phyloP scores from a whole-genome alignment of 2,797 vertebrate species.

The Lutjanus campechanus region DNA sequence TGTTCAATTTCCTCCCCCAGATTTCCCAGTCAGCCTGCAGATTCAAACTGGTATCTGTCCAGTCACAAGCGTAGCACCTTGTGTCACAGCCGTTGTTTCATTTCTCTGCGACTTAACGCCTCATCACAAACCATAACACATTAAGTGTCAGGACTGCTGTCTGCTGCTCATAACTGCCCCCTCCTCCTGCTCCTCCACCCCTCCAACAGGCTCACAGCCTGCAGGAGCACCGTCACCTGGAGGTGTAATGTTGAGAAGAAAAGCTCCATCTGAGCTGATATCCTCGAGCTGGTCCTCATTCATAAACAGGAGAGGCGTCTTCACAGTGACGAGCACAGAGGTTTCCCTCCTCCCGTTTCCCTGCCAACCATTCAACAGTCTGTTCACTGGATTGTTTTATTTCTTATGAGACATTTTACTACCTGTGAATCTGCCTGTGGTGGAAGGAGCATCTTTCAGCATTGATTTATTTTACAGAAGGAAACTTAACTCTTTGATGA shows the following conservation, averaged over 20 bases:
- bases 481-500: too few species aligned
- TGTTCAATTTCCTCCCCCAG: slow-evolving; percentile 15
- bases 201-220: not conserved
- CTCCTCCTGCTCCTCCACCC: too few species aligned
- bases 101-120: not conserved
- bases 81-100: not conserved
- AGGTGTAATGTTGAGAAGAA: slow-evolving; percentile 1
- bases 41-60: slow-evolving; percentile 9
- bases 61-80: not conserved
- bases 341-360: not conserved
- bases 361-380: not conserved
- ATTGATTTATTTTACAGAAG: too few species aligned
- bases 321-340: not conserved
- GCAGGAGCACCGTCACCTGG: slow-evolving; percentile 25
- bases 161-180: not conserved
- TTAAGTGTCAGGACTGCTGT: not conserved
- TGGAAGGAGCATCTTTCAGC: too few species aligned
- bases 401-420: not conserved
- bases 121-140: not conserved
- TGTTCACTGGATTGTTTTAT: not conserved
- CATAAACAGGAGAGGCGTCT: not conserved
- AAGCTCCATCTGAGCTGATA: not conserved
- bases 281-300: not conserved
- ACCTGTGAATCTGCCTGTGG: too few species aligned
- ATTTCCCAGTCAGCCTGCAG: not conserved